These are phyloP conservation scores for Dermatophagoides farinae DNA, from an alignment of 1,140 invertebrate genomes.

Conservation along the genomic window DNA sequence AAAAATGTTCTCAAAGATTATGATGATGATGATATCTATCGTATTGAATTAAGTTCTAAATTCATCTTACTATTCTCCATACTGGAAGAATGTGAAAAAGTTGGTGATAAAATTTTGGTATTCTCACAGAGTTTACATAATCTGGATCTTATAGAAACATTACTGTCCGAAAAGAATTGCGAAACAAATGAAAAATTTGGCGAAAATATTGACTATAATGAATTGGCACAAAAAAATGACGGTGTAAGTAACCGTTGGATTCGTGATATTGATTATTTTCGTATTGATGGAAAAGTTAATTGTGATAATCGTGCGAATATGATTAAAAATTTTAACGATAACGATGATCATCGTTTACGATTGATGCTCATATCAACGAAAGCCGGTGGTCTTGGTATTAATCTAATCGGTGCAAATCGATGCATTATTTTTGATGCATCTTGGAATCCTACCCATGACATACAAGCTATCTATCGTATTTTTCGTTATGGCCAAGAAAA, in stretches of 20 bases:
- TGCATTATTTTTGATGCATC: constrained; percentile 95
- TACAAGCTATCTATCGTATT: constrained; percentile 89
- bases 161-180: constrained; percentile 32
- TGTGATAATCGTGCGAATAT: constrained; percentile 80
- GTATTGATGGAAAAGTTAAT: constrained; percentile 82
- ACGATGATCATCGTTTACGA: constrained; percentile 44
- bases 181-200: background rate
- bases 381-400: constrained; percentile 52
- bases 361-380: constrained; percentile 84
- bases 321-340: constrained; percentile 92
- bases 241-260: constrained; percentile 40
- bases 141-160: constrained; percentile 88
- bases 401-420: constrained; percentile 79
- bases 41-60: constrained; percentile 81
- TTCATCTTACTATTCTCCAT: constrained; percentile 85
- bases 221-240: constrained; percentile 37
- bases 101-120: constrained; percentile 78
- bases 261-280: constrained; percentile 68
- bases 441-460: constrained; percentile 99
- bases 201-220: constrained; percentile 34
- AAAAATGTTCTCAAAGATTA: too few species aligned
- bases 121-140: constrained; percentile 93
- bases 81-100: constrained; percentile 59
- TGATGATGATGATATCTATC: constrained; percentile 49
- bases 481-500: constrained; percentile 91